A percentile compares a stretch with the other conserved stretches of the same genome.
These are phyloP conservation scores for Spermophilus dauricus DNA, from an alignment of 2,113 vertebrate species.

Conservation along the genomic window DNA sequence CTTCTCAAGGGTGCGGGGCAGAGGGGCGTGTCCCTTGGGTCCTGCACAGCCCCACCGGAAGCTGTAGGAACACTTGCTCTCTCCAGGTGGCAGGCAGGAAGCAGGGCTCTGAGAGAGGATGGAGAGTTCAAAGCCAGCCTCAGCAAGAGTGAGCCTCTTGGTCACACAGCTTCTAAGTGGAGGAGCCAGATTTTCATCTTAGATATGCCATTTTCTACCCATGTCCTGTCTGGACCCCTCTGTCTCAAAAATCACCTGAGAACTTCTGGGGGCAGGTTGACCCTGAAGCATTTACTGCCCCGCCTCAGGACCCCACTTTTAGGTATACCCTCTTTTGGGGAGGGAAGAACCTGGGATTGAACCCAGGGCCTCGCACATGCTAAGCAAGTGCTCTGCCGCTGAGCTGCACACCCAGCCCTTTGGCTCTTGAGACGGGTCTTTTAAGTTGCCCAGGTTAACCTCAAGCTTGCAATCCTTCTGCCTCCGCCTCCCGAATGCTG, in stretches of 20 bases:
- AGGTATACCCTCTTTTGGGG: neutral
- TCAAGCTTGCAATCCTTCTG: too few species aligned
- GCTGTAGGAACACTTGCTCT: neutral
- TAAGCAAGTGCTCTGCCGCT: too few species aligned
- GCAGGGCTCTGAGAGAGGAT: neutral
- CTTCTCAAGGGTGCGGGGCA: rapidly evolving
- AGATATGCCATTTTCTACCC: neutral
- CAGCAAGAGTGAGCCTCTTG: too few species aligned
- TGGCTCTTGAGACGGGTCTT: too few species aligned
- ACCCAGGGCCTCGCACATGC: too few species aligned
- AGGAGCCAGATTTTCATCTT: neutral
- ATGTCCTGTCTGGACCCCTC: rapidly evolving
- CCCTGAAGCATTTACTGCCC: neutral
- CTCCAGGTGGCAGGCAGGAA: neutral
- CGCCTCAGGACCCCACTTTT: rapidly evolving
- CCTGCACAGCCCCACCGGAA: neutral
- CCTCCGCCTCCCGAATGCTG: too few species aligned
- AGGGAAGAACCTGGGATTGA: too few species aligned
- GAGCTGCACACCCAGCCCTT: too few species aligned
- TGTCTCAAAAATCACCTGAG: neutral
- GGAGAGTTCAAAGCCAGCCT: too few species aligned
- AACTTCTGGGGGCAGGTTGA: rapidly evolving
- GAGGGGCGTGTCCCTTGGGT: rapidly evolving
- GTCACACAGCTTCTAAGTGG: neutral
- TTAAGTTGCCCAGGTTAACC: too few species aligned